Evolutionary conservation across 2,888 invertebrate genomes (phyloP).

Genomic region (Cerceris ruficornis): DNA sequence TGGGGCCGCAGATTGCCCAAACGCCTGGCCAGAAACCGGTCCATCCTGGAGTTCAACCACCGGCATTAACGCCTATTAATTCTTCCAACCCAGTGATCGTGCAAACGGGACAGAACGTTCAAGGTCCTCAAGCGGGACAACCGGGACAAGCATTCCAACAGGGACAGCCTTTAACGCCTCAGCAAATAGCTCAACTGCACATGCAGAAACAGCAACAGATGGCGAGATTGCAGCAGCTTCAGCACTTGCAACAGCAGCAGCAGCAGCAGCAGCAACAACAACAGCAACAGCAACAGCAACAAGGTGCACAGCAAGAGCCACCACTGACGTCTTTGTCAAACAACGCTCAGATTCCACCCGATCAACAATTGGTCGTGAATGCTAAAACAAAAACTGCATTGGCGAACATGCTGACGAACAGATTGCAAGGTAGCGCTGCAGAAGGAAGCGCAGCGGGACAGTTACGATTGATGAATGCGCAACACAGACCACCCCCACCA

Average conservation of each 20-base stretch:
- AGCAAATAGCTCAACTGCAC: conserved; percentile 82
- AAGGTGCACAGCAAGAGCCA: conserved; percentile 83
- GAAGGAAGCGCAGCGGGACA: conserved; percentile 83
- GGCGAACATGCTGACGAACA: conserved; percentile 95
- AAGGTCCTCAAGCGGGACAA: conserved; percentile 69
- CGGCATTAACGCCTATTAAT: conserved; percentile 78
- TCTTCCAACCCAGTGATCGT: conserved; percentile 74
- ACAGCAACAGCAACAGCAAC: conserved; percentile 83
- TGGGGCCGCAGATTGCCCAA: conserved; percentile 82
- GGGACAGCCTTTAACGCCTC: conserved; percentile 79
- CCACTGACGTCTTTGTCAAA: conserved; percentile 73
- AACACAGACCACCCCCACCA: conserved; percentile 86
- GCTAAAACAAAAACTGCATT: conserved; percentile 97
- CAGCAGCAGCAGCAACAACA: conserved; percentile 84
- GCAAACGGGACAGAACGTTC: conserved; percentile 69
- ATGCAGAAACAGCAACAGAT: conserved; percentile 81
- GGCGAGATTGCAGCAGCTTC: conserved; percentile 72
- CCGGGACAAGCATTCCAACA: conserved; percentile 76
- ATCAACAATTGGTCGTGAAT: conserved; percentile 87
- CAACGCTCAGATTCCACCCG: conserved; percentile 77
- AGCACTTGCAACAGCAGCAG: conserved; percentile 79
- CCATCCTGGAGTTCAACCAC: conserved; percentile 77
- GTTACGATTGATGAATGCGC: conserved; percentile 91
- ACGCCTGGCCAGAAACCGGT: conserved; percentile 77
- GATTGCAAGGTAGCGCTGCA: conserved; percentile 85